A percentile compares a stretch with the other conserved stretches of the same genome.
Evolutionary conservation across 2,888 invertebrate genomes (phyloP).

Genomic region (Eugnorisma glareosa): DNA sequence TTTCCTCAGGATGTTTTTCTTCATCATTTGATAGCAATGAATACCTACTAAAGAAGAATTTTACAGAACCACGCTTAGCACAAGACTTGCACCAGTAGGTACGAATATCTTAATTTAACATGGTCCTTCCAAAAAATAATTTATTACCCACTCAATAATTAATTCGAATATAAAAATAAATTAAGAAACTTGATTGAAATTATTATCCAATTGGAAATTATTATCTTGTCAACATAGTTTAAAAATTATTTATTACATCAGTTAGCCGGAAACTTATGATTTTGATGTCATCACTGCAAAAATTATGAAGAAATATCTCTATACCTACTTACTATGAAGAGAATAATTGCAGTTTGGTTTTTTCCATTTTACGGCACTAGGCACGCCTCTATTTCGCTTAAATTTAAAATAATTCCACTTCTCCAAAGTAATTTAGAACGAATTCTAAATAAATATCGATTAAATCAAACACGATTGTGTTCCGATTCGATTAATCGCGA

Average conservation of each 20-base stretch:
- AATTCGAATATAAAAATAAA: conserved; percentile 38
- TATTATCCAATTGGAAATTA: conserved; percentile 43
- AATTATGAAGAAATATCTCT: conserved; percentile 11
- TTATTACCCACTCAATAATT: conserved; percentile 38
- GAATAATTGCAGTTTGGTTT: background rate
- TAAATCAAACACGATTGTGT: conserved; percentile 65
- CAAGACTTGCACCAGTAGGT: background rate
- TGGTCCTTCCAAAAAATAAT: conserved; percentile 17
- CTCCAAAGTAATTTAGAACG: conserved; percentile 48
- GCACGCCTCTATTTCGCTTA: background rate
- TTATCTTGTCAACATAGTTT: conserved; percentile 26
- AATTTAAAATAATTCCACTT: conserved; percentile 7
- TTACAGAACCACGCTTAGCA: background rate
- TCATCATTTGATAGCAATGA: background rate
- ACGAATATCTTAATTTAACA: background rate
- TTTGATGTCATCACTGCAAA: conserved; percentile 16
- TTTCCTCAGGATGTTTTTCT: background rate
- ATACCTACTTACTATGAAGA: background rate
- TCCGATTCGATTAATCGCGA: conserved; percentile 79
- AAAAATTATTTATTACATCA: conserved; percentile 35
- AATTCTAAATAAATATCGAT: conserved; percentile 65
- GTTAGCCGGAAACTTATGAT: conserved; percentile 19
- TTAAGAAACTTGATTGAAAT: conserved; percentile 51
- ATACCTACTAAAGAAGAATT: background rate
- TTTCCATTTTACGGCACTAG: background rate